Evolutionary conservation across 2,888 invertebrate species (phyloP).

Genomic region (Cataglyphis cursor): DNA sequence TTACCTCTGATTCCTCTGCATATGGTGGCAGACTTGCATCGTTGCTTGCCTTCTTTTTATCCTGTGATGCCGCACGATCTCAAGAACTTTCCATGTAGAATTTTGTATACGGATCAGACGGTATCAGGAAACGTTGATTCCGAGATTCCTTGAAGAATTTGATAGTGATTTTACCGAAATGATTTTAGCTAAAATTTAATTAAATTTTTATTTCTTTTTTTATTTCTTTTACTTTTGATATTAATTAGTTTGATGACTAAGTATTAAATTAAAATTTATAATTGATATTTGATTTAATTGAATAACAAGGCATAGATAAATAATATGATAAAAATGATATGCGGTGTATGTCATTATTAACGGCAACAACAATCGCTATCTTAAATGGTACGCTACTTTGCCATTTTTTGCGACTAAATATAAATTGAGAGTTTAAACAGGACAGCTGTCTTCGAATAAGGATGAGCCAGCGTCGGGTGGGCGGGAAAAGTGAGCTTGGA

Average conservation of each 20-base stretch:
- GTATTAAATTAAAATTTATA: neutral
- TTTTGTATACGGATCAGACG: conserved; percentile 11
- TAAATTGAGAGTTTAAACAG: conserved; percentile 67
- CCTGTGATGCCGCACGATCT: conserved; percentile 15
- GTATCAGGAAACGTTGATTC: conserved; percentile 14
- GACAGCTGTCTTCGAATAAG: conserved; percentile 65
- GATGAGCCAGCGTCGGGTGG: conserved; percentile 25
- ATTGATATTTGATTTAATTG: neutral
- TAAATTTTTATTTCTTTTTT: neutral
- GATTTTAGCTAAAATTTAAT: neutral
- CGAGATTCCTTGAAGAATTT: neutral
- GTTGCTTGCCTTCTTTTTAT: conserved; percentile 42
- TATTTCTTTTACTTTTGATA: neutral
- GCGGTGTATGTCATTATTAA: neutral
- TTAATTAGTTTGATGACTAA: neutral
- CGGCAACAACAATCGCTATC: neutral
- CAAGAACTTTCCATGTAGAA: conserved; percentile 19
- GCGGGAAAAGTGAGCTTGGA: conserved; percentile 69
- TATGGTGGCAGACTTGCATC: conserved; percentile 28
- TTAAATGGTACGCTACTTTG: conserved; percentile 46
- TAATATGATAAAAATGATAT: neutral
- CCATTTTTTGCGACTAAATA: conserved; percentile 66
- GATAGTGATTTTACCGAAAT: neutral
- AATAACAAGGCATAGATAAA: neutral
- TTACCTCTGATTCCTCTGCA: conserved; percentile 13